Evolutionary conservation across 1,140 invertebrate species (phyloP).

Genomic region (Cydia pomonella): DNA sequence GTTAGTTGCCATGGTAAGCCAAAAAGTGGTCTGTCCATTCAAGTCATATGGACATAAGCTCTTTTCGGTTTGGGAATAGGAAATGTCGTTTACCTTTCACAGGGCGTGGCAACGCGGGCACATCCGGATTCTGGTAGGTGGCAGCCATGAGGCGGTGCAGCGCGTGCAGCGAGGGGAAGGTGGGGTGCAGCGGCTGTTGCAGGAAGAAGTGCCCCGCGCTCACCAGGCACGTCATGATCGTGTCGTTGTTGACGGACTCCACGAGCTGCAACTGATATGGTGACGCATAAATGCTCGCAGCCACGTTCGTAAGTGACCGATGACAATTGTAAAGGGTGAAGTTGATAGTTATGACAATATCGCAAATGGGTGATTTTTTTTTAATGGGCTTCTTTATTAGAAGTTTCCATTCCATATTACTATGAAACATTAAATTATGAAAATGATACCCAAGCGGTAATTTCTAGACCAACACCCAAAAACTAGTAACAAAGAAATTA

Average conservation of each 20-base stretch:
- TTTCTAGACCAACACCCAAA: slow-evolving; percentile 1
- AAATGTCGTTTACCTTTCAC: slow-evolving; percentile 31
- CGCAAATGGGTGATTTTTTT: neutral
- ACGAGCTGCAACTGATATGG: slow-evolving; percentile 88
- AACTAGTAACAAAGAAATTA: neutral
- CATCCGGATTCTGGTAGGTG: slow-evolving; percentile 83
- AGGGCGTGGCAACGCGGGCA: slow-evolving; percentile 84
- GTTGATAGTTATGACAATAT: neutral
- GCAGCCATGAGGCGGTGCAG: slow-evolving; percentile 88
- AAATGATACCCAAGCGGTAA: neutral
- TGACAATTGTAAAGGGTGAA: neutral
- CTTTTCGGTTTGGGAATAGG: neutral
- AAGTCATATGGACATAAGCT: neutral
- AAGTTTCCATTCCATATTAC: neutral
- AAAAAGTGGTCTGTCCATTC: neutral
- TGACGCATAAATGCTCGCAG: slow-evolving; percentile 47
- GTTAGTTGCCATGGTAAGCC: neutral
- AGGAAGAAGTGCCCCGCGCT: slow-evolving; percentile 94
- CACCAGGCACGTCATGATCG: slow-evolving; percentile 91
- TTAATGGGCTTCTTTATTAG: neutral
- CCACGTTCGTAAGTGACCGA: slow-evolving; percentile 11
- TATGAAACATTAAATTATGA: neutral
- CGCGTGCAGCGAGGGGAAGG: slow-evolving; percentile 89
- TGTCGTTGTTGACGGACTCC: slow-evolving; percentile 96
- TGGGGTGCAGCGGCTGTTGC: slow-evolving; percentile 96